Evolutionary conservation across 2,797 vertebrate species (phyloP).

Genomic region (Nothura maculosa): DNA sequence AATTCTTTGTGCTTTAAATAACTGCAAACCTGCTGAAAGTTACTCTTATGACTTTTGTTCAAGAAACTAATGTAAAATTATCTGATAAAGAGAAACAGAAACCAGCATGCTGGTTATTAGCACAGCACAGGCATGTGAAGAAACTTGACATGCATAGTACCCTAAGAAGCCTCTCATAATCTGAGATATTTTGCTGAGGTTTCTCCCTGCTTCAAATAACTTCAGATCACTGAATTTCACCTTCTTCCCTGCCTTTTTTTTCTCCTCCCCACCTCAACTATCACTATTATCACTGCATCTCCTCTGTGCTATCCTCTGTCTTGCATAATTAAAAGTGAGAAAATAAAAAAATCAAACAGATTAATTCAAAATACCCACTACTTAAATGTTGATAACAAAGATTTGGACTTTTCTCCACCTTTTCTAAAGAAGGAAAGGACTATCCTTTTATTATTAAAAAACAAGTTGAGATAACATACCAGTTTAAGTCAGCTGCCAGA

Average conservation of each 20-base stretch:
- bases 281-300: neutral
- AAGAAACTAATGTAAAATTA: neutral
- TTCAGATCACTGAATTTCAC: neutral
- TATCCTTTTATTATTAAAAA: neutral
- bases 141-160: neutral
- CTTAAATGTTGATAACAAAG: neutral
- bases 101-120: neutral
- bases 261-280: too few relatives aligned
- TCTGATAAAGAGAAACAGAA: neutral
- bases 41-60: neutral
- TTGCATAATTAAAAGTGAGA: neutral
- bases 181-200: neutral
- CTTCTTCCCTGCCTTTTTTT: neutral
- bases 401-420: neutral
- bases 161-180: neutral
- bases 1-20: neutral
- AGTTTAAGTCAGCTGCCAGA: slow-evolving; percentile 40
- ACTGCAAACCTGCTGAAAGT: neutral
- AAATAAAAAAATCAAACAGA: neutral
- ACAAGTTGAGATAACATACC: slow-evolving; percentile 17
- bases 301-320: neutral
- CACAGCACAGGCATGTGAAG: neutral
- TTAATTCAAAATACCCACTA: neutral
- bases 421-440: neutral
- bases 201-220: neutral